phyloP scores from a whole-genome alignment of 2,797 vertebrate genomes.

The Darevskia mixta region DNA sequence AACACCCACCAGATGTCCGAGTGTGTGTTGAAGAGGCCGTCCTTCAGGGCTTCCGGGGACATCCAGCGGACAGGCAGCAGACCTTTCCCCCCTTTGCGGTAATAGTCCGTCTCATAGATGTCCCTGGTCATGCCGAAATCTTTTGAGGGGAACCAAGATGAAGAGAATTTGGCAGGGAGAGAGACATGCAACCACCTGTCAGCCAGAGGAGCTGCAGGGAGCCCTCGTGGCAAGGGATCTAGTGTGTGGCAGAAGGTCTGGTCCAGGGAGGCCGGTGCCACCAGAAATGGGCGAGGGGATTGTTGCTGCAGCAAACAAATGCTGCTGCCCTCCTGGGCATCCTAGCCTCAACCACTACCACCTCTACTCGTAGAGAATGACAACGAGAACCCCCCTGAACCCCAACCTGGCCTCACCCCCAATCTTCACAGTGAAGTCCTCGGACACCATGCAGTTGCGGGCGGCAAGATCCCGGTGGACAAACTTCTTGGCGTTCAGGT shows the following conservation, averaged over 20 bases:
- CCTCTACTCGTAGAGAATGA: neutral
- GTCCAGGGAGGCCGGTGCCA: neutral
- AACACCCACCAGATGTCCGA: slow-evolving; percentile 81
- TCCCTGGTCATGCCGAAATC: slow-evolving; percentile 86
- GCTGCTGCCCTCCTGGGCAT: too few species aligned
- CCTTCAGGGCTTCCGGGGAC: slow-evolving; percentile 84
- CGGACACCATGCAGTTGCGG: slow-evolving; percentile 86
- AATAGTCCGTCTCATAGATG: slow-evolving; percentile 86
- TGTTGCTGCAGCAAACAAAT: neutral
- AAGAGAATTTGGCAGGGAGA: neutral
- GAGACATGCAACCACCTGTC: neutral
- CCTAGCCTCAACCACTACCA: too few species aligned
- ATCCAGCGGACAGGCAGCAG: slow-evolving; percentile 85
- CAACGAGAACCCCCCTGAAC: neutral
- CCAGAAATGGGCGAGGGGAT: neutral
- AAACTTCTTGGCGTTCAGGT: slow-evolving; percentile 84
- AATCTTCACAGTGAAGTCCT: slow-evolving; percentile 85
- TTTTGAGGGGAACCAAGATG: slow-evolving; percentile 16
- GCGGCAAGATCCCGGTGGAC: slow-evolving; percentile 85
- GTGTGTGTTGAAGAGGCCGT: slow-evolving; percentile 83
- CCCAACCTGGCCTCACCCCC: slow-evolving; percentile 70
- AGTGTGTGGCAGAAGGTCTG: neutral
- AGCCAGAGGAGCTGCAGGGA: neutral
- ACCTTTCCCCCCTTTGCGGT: slow-evolving; percentile 83
- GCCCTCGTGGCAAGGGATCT: too few species aligned